These are phyloP conservation scores for Anaspis maculata DNA, from an alignment of 2,888 invertebrate species.

Conservation along the genomic window DNA sequence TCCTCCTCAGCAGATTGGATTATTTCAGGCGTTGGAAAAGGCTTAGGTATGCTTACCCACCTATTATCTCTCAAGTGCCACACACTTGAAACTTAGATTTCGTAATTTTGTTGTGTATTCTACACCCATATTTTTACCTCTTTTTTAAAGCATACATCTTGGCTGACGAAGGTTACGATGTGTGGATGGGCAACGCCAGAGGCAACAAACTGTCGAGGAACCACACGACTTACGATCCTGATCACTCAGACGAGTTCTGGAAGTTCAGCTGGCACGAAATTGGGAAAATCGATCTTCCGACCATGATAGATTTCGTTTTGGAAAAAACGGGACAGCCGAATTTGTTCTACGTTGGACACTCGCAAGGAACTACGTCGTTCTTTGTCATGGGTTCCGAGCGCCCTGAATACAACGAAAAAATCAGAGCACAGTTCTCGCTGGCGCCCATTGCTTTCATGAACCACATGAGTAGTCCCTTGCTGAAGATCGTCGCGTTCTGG, in stretches of 20 bases:
- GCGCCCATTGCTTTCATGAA: too few relatives aligned
- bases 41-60: too few relatives aligned
- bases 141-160: too few relatives aligned
- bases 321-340: conserved; percentile 46
- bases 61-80: too few relatives aligned
- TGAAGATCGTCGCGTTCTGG: too few relatives aligned
- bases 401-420: conserved; percentile 54
- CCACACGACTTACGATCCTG: conserved; percentile 33
- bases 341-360: conserved; percentile 66
- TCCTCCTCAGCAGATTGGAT: conserved; percentile 49
- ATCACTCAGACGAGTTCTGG: conserved; percentile 37
- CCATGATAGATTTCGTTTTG: conserved; percentile 62
- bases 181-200: conserved; percentile 65
- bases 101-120: too few relatives aligned
- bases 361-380: conserved; percentile 53
- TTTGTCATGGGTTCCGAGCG: conserved; percentile 52
- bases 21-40: background rate
- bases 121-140: too few relatives aligned
- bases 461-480: too few relatives aligned
- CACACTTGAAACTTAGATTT: too few relatives aligned
- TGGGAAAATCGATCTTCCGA: conserved; percentile 64
- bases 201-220: conserved; percentile 56
- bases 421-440: conserved; percentile 31
- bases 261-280: conserved; percentile 52
- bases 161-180: conserved; percentile 32